A percentile compares a stretch with the other conserved stretches of the same genome.
Conservation (phyloP, 2,797 vertebrate species). For the Meda fulgida region DNA sequence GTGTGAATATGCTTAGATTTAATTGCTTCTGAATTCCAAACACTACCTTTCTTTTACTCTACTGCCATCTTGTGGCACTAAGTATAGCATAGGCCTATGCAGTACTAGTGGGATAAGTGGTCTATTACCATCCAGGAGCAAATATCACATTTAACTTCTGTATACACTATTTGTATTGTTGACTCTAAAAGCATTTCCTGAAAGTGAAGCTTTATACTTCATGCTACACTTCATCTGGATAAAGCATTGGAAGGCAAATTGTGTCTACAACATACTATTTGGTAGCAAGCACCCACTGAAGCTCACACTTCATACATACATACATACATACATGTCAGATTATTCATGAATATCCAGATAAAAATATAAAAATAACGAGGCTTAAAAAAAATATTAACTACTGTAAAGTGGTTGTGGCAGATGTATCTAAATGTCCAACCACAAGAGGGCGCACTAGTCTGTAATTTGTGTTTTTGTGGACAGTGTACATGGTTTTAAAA, state of each 20-base stretch:
- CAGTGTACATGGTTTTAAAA: not conserved
- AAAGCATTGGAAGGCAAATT: not conserved
- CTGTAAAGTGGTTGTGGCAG: not conserved
- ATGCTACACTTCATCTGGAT: not conserved
- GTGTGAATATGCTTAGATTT: not conserved
- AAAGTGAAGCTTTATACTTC: not conserved
- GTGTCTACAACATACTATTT: not conserved
- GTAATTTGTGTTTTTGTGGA: not conserved
- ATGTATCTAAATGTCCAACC: not conserved
- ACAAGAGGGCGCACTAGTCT: constrained; percentile 5
- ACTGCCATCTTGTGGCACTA: constrained; percentile 73
- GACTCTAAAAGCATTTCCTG: not conserved
- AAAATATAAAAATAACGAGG: not conserved
- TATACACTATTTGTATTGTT: not conserved
- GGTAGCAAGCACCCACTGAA: not conserved
- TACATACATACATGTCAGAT: not conserved
- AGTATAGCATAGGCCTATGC: too few relatives aligned
- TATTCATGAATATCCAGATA: not conserved
- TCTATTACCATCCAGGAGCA: not conserved
- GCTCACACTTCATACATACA: not conserved
- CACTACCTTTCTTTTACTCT: constrained; percentile 49
- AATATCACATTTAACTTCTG: not conserved
- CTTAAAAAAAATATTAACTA: not conserved
- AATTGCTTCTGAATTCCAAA: not conserved
- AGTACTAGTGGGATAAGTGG: not conserved